These are phyloP conservation scores for Passer domesticus DNA, from an alignment of 2,113 vertebrate species.

Conservation along the genomic window DNA sequence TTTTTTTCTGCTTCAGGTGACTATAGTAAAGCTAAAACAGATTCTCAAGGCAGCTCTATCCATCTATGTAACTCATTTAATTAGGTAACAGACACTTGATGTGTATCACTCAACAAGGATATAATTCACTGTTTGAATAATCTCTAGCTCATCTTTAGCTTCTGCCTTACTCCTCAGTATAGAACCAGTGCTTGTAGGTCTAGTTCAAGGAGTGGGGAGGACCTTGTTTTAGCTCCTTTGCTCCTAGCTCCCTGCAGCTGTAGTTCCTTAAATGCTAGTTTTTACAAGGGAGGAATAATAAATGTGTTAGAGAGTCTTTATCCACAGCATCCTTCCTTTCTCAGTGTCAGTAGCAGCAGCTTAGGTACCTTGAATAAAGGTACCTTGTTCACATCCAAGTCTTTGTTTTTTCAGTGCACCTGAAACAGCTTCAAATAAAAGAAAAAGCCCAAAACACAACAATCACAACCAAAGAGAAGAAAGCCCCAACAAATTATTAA, in stretches of 20 bases:
- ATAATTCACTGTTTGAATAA: background rate
- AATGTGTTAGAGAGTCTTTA: background rate
- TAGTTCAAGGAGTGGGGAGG: background rate
- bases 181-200: background rate
- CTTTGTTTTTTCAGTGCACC: background rate
- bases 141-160: background rate
- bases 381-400: background rate
- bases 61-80: background rate
- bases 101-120: background rate
- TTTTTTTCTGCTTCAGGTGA: background rate
- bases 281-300: background rate
- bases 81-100: background rate
- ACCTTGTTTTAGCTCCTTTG: background rate
- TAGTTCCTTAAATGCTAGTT: background rate
- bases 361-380: background rate
- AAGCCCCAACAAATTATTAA: background rate
- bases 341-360: background rate
- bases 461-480: background rate
- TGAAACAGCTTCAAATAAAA: background rate
- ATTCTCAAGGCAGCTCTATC: background rate
- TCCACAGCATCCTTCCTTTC: background rate
- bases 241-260: background rate
- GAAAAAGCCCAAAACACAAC: rapidly evolving
- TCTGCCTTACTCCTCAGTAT: background rate
- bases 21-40: background rate